These are phyloP conservation scores for Drosophila lowei DNA, from an alignment of 1,140 invertebrate genomes.

Conservation along the genomic window DNA sequence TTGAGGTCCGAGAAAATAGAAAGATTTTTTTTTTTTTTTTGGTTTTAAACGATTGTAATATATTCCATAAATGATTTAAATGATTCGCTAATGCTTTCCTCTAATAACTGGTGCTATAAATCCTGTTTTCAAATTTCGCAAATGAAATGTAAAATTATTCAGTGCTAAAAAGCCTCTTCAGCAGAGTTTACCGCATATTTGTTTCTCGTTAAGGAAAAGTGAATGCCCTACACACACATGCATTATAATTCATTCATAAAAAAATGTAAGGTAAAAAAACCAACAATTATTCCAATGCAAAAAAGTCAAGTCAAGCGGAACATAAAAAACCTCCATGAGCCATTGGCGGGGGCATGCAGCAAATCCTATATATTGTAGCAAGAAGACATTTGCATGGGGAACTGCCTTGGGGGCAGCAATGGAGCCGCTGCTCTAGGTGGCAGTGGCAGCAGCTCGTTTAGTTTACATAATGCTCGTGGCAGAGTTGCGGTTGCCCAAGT, in stretches of 20 bases:
- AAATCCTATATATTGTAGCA: slow-evolving; percentile 4
- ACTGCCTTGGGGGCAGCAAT: slow-evolving; percentile 21
- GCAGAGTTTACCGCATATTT: slow-evolving; percentile 22
- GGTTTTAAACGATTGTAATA: not conserved
- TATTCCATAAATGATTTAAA: no score
- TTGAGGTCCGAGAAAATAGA: not conserved
- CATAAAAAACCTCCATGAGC: slow-evolving; percentile 10
- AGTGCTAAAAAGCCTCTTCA: slow-evolving; percentile 45
- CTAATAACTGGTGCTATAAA: no score
- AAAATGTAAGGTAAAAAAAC: slow-evolving; percentile 36
- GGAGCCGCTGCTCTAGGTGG: slow-evolving; percentile 18
- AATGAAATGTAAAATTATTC: slow-evolving; percentile 27
- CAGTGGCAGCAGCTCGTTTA: slow-evolving; percentile 58
- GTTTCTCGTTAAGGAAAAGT: slow-evolving; percentile 43
- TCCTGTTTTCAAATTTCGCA: no score
- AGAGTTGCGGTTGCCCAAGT: slow-evolving; percentile 64
- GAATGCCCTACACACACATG: slow-evolving; percentile 56
- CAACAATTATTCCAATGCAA: slow-evolving; percentile 49
- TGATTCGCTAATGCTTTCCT: no score
- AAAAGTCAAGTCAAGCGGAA: slow-evolving; percentile 51
- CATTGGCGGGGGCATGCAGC: slow-evolving; percentile 20
- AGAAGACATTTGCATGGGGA: slow-evolving; percentile 62
- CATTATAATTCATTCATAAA: slow-evolving; percentile 73
- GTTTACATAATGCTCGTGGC: slow-evolving; percentile 75
- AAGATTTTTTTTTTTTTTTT: not conserved